Conservation (phyloP, 1,140 invertebrate species). For the Magallana ariakensis region DNA sequence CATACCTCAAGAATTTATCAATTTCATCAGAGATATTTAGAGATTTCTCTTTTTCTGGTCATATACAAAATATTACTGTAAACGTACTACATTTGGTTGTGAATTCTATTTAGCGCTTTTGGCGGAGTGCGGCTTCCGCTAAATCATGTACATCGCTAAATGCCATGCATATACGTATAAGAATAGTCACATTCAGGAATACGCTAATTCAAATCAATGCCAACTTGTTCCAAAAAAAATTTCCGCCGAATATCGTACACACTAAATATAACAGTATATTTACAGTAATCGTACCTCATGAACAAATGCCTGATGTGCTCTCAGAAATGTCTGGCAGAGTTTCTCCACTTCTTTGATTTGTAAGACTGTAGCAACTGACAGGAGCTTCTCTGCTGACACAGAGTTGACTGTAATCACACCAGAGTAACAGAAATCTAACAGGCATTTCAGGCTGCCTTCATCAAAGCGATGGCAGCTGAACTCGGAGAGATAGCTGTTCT, state of each 20-base stretch:
- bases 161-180: too few species aligned
- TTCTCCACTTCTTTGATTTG: conserved; percentile 57
- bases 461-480: conserved; percentile 46
- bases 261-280: too few species aligned
- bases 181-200: too few species aligned
- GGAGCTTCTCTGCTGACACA: conserved; percentile 50
- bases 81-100: too few species aligned
- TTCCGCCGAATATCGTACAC: too few species aligned
- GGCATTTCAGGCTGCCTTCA: conserved; percentile 42
- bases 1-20: background rate
- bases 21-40: background rate
- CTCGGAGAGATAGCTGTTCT: conserved; percentile 27
- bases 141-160: too few species aligned
- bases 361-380: conserved; percentile 48
- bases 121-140: too few species aligned
- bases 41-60: background rate
- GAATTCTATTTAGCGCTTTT: too few species aligned
- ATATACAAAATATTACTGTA: background rate
- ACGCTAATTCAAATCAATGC: too few species aligned
- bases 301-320: conserved; percentile 53
- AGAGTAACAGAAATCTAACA: conserved; percentile 56
- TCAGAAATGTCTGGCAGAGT: conserved; percentile 54
- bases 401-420: conserved; percentile 56
- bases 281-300: conserved; percentile 54
- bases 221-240: too few species aligned